These are phyloP conservation scores for Julus scandinavius DNA, from an alignment of 2,888 invertebrate genomes.

Conservation along the genomic window DNA sequence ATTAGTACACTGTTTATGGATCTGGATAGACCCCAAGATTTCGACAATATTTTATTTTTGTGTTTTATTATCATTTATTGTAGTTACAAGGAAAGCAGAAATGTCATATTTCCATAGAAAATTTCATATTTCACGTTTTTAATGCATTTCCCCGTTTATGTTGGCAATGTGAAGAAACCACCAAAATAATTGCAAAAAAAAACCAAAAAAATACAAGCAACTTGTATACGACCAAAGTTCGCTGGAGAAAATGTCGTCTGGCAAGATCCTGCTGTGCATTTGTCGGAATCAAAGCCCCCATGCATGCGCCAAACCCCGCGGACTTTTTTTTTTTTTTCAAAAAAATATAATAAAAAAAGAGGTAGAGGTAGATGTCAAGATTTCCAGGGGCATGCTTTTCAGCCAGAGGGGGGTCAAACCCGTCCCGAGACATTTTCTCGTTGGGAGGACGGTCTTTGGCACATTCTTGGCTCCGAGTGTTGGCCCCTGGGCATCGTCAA, in stretches of 20 bases:
- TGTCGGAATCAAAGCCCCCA: constrained; percentile 37
- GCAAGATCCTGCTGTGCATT: constrained; percentile 45
- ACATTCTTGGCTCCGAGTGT: constrained; percentile 33
- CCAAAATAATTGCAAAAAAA: not conserved
- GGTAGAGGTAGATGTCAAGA: constrained; percentile 37
- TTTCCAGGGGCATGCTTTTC: constrained; percentile 33
- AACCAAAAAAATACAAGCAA: not conserved
- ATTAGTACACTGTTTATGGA: no score
- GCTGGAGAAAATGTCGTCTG: constrained; percentile 24
- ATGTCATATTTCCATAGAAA: no score
- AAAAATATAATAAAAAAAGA: constrained; percentile 32
- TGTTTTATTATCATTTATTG: no score
- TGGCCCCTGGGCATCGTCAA: constrained; percentile 33
- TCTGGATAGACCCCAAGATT: no score
- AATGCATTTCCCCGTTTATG: not conserved
- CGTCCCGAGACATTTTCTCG: constrained; percentile 14
- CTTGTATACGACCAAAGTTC: not conserved
- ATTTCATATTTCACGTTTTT: not conserved
- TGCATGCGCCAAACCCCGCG: constrained; percentile 35
- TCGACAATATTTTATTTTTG: no score
- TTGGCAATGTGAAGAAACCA: not conserved
- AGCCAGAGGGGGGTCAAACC: constrained; percentile 33
- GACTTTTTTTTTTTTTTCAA: constrained; percentile 1
- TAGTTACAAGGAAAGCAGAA: no score
- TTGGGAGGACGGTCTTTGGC: constrained; percentile 3